Conservation (phyloP, 2,113 vertebrate species). For the Gracilinanus agilis region DNA sequence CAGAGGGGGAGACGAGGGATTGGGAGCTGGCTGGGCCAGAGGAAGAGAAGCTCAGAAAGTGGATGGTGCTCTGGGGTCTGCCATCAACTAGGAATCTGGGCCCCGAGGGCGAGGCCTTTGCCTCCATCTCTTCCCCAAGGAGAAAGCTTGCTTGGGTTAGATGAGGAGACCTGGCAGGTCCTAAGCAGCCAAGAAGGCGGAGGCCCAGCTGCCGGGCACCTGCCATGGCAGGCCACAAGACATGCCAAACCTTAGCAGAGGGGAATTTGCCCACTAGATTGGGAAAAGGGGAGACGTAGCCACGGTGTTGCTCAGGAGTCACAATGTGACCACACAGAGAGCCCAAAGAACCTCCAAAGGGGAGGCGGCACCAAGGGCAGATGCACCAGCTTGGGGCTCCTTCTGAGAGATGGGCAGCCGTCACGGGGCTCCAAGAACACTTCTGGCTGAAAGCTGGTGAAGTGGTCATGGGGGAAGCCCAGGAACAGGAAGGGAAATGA, state of each 20-base stretch:
- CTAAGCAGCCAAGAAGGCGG: background rate
- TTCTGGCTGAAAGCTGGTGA: background rate
- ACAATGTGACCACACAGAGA: too few species aligned
- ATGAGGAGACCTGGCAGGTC: background rate
- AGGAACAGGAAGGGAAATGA: background rate
- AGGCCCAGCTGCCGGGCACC: fast-evolving
- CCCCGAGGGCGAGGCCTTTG: background rate
- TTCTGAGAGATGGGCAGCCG: background rate
- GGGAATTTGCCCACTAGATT: background rate
- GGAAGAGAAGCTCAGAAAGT: background rate
- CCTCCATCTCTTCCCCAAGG: background rate
- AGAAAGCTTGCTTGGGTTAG: too few species aligned
- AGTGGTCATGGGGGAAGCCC: too few species aligned
- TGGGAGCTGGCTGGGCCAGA: background rate
- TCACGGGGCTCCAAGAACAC: background rate
- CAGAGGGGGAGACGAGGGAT: background rate
- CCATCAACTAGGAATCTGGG: background rate
- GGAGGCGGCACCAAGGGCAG: background rate
- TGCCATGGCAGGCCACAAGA: background rate
- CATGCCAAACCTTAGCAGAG: background rate
- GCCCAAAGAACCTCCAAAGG: background rate
- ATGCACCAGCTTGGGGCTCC: background rate
- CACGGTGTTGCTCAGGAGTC: background rate
- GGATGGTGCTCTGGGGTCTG: background rate
- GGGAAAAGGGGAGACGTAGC: background rate